Evolutionary conservation across 2,113 vertebrate species (phyloP).

Genomic region (Gobiocypris rarus): DNA sequence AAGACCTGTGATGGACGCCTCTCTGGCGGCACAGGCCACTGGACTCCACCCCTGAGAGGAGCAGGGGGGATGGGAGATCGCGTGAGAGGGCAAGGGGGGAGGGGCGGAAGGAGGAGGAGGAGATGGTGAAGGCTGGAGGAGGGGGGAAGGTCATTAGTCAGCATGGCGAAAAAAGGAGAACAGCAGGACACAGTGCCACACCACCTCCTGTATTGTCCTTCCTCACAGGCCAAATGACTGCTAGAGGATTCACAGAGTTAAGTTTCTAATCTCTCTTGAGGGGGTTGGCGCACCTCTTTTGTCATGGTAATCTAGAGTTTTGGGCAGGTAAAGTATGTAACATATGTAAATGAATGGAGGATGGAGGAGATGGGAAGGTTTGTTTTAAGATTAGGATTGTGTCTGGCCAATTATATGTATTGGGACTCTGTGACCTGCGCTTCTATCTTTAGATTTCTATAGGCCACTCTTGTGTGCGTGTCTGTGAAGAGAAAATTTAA

Average conservation of each 20-base stretch:
- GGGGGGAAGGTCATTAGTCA: conserved; percentile 65
- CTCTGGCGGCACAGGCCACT: conserved; percentile 48
- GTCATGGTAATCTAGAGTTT: conserved; percentile 43
- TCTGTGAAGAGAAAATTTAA: conserved; percentile 38
- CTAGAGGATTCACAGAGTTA: conserved; percentile 42
- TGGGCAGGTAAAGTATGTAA: conserved; percentile 46
- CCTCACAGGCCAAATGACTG: conserved; percentile 44
- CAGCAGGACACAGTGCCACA: conserved; percentile 51
- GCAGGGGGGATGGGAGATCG: conserved; percentile 53
- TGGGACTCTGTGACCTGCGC: background rate
- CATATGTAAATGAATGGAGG: background rate
- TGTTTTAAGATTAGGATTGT: conserved; percentile 13
- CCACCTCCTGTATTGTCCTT: conserved; percentile 51
- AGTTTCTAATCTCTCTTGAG: conserved; percentile 43
- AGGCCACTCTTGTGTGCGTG: conserved; percentile 17
- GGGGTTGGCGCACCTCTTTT: conserved; percentile 33
- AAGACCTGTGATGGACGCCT: conserved; percentile 64
- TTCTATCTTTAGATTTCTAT: conserved; percentile 4
- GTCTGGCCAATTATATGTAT: background rate
- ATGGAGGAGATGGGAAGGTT: background rate
- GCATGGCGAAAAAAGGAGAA: conserved; percentile 58
- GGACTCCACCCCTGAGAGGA: conserved; percentile 53
- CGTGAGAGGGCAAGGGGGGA: conserved; percentile 39
- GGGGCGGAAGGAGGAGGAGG: conserved; percentile 35
- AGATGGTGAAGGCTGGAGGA: conserved; percentile 21